Evolutionary conservation across 2,113 vertebrate genomes (phyloP).

Genomic region (Hepsetus odoe): DNA sequence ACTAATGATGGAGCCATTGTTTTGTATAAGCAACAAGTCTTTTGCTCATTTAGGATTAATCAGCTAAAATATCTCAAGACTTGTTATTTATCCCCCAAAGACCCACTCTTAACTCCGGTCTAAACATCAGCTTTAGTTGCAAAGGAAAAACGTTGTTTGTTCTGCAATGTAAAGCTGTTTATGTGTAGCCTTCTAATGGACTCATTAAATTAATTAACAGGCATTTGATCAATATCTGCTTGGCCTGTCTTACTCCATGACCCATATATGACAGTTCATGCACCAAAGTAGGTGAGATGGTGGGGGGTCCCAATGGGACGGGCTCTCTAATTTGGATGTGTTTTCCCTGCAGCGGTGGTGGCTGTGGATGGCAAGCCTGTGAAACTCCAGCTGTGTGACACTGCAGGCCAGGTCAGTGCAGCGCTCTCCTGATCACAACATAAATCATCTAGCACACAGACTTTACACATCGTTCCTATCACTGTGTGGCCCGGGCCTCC

Average conservation of each 20-base stretch:
- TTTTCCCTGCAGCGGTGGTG: conserved; percentile 79
- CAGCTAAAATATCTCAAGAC: too few relatives aligned
- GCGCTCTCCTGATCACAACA: conserved; percentile 24
- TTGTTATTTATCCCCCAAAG: too few relatives aligned
- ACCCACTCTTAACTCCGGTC: too few relatives aligned
- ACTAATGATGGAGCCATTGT: too few relatives aligned
- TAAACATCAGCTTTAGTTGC: too few relatives aligned
- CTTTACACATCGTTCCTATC: conserved; percentile 15
- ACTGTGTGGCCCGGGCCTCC: not conserved
- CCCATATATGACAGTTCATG: not conserved
- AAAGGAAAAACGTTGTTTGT: too few relatives aligned
- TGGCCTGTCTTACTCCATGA: not conserved
- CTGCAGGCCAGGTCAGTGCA: conserved; percentile 91
- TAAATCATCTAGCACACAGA: conserved; percentile 27
- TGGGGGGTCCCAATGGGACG: not conserved
- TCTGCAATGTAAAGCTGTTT: not conserved
- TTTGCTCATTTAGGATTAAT: too few relatives aligned
- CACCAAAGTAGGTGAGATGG: not conserved
- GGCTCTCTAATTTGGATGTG: conserved; percentile 14
- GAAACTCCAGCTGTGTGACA: conserved; percentile 95
- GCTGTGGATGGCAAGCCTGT: conserved; percentile 91
- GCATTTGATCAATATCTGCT: not conserved
- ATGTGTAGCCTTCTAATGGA: not conserved
- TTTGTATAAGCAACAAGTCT: too few relatives aligned
- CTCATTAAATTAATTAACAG: not conserved